Evolutionary conservation across 2,113 vertebrate species (phyloP), one percentile per base, ranked within the genome.

Genomic region (Mellivora capensis): DNA sequence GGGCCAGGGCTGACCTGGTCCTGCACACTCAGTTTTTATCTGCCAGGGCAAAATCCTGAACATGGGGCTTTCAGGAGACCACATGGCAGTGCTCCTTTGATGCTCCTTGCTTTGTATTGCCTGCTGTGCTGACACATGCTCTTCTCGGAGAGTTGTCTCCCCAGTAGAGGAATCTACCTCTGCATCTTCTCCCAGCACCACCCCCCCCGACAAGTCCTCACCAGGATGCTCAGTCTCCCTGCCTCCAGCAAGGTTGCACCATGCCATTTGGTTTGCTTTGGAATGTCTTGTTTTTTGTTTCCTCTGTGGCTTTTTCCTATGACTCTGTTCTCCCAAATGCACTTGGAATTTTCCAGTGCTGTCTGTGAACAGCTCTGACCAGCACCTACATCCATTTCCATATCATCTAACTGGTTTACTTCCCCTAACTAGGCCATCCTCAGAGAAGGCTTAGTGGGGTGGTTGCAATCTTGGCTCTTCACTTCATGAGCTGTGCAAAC

Each of bases 131-230:
- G 18, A 57, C 25, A 44, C 47, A 13, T 1, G 3, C 27, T 77
- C 7, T 86, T 62, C 42, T 62, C 27, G 25, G 15, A 59, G 61
- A 90, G 37, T 14, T 81, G 5, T 72, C 94, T 96, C 94, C 93
- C 34, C 17, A 77, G 44, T 39, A 34, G 23, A 61, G 59, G 59
- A 61, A 27, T 61, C 59, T 54, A 86, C 47, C 82, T 64, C 29
- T 3, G 2, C 67, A 21, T 54, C 76, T 47, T 27, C 29, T 29
- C 21, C 64, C 42, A 7, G 10, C 11, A 27, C 4, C 7, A n/a
- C n/a, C 62, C 62, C 47, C 42, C 11, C 62, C 59, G 64, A 13
- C 4, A 1, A 12, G 0, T 84, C 34, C 74, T 89, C 64, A 34
- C 1, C 17, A 44, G 23, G 20, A 27, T 2, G 31, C 82, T 23